A percentile compares a stretch with the other conserved stretches of the same genome.
phyloP scores from a whole-genome alignment of 23 tunicate species.

The Halocynthia roretzi region DNA sequence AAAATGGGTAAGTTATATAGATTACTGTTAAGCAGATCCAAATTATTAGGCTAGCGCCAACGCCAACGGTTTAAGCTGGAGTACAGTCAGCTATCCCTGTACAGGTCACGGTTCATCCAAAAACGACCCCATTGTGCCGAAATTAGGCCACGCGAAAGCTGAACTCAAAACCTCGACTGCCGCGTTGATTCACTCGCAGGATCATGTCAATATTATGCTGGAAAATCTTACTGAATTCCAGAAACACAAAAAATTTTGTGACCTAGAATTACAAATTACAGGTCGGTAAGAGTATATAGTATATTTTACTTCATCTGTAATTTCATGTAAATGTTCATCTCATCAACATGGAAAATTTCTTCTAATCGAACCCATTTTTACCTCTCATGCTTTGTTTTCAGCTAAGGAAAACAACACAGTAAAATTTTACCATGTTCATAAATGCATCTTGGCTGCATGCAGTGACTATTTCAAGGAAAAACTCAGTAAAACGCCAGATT shows the following conservation, averaged over 20 bases:
- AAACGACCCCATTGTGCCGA: too few relatives aligned
- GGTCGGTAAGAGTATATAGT: conserved; percentile 1
- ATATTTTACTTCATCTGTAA: background rate
- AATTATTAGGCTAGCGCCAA: too few relatives aligned
- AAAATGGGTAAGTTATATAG: too few relatives aligned
- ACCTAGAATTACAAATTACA: conserved; percentile 11
- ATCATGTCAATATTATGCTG: conserved; percentile 28
- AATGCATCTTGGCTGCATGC: conserved; percentile 46
- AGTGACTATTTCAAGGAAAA: conserved; percentile 40
- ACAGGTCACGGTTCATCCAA: too few relatives aligned
- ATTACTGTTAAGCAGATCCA: too few relatives aligned
- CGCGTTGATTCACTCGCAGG: conserved; percentile 19
- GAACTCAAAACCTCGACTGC: background rate
- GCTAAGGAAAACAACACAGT: conserved; percentile 14
- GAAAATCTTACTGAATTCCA: conserved; percentile 21
- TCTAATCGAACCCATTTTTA: too few relatives aligned
- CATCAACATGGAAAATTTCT: background rate
- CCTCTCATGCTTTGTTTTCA: background rate
- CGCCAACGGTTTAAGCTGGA: too few relatives aligned
- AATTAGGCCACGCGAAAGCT: too few relatives aligned
- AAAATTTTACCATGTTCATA: conserved; percentile 19
- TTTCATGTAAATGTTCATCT: background rate
- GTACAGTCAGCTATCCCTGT: too few relatives aligned
- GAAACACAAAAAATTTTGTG: conserved; percentile 24
- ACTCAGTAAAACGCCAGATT: conserved; percentile 17